Percentiles rank a stretch among this genome's conserved stretches.
phyloP scores from a whole-genome alignment of 2,797 vertebrate species.

The Rhodeus uyekii region DNA sequence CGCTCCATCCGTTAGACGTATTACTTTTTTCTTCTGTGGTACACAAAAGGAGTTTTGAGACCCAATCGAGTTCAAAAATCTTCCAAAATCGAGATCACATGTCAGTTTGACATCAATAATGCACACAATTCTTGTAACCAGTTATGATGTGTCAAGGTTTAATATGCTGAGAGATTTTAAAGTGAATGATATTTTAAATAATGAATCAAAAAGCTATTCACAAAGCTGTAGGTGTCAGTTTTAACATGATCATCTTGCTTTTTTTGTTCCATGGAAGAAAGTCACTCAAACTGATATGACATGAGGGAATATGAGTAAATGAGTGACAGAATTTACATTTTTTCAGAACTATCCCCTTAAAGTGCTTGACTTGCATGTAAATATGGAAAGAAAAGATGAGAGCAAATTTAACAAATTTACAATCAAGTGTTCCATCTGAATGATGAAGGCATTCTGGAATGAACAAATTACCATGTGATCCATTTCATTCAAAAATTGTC shows the following conservation, averaged over 20 bases:
- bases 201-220: not conserved
- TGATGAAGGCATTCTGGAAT: slow-evolving; percentile 2
- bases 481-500: not conserved
- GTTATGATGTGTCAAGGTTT: not conserved
- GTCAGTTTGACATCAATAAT: not conserved
- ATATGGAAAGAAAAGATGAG: not conserved
- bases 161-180: not conserved
- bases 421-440: not conserved
- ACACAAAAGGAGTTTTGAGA: not conserved
- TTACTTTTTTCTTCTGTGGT: not conserved
- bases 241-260: not conserved
- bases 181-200: slow-evolving; percentile 3
- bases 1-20: not conserved
- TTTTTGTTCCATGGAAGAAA: not conserved
- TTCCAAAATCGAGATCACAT: not conserved
- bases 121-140: not conserved
- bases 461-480: slow-evolving; percentile 8
- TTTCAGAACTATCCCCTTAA: not conserved
- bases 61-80: no score
- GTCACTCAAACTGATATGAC: not conserved
- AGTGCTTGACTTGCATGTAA: not conserved
- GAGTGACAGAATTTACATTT: not conserved
- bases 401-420: not conserved
- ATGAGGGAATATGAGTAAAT: not conserved
- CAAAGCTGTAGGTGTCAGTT: not conserved